Evolutionary conservation across 2,113 vertebrate genomes (phyloP).

Genomic region (Lycaon pictus): DNA sequence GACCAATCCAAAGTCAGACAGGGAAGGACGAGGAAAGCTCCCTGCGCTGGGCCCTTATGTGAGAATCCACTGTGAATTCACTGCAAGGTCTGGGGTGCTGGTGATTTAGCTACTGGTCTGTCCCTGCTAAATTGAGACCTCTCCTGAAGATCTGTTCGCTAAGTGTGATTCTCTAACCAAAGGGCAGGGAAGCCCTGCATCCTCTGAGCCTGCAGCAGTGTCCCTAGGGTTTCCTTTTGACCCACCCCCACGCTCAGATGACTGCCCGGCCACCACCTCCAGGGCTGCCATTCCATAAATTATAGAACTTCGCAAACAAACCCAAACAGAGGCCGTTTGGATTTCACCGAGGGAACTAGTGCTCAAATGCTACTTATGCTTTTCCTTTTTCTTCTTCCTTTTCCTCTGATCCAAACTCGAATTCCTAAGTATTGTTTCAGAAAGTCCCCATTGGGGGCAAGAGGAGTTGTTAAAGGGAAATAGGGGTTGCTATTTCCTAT

Average conservation of each 20-base stretch:
- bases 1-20: background rate
- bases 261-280: background rate
- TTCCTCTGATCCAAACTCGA: background rate
- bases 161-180: background rate
- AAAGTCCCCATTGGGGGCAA: background rate
- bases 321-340: background rate
- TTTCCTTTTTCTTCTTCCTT: constrained; percentile 19
- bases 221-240: background rate
- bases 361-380: background rate
- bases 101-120: background rate
- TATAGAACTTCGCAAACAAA: background rate
- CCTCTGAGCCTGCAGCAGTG: background rate
- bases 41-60: background rate
- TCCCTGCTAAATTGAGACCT: background rate
- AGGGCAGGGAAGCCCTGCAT: background rate
- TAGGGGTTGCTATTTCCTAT: background rate
- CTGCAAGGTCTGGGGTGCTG: background rate
- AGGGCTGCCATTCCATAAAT: background rate
- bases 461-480: background rate
- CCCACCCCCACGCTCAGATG: background rate
- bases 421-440: background rate
- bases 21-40: background rate
- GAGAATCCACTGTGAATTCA: background rate
- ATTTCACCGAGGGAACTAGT: background rate
- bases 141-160: background rate